Evolutionary conservation across 2,797 vertebrate genomes (phyloP), one percentile per base, ranked within the genome.

Genomic region (Enteromius mattozi): DNA sequence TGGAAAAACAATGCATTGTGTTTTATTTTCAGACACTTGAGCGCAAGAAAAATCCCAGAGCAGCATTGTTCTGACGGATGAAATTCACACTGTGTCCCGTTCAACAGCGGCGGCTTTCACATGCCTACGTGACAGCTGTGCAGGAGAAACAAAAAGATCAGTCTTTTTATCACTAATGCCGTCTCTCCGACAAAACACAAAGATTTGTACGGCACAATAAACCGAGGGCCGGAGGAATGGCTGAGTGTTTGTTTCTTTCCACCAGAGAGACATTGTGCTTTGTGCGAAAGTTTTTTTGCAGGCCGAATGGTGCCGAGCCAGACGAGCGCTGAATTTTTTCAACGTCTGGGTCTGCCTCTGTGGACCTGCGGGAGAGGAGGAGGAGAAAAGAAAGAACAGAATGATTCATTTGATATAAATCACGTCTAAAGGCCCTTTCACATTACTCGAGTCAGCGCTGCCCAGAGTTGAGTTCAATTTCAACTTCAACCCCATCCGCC

Each of bases 281-380:
- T n/a, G 71, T 66, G 13, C 17, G 70, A 71, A 51, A 2, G 10
- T 35, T 35, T 42, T 61, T 65, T 27, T 65, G 30, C 40, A 42
- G 37, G 14, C 30, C 33, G 49, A 37, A 40, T 8, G 47, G 24
- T 27, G 17, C 13, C 9, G 45, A 51, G 14, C 27, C 10, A 19
- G 66, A 56, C 5, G 56, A 79, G 24, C 4, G 17, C 47, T 45
- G 66, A 19, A 47, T 45, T 89, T 89, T 45, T 10, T 92, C 91
- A 91, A 91, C 89, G 90, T 89, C 92, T 92, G 19, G 93, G 90
- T 91, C 90, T 93, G 88, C 90, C 91, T 91, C 91, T 89, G 88
- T 93, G 93, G 89, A 91, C 77, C 90, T 94, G 92, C 84, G 87
- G 88, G 79, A 90, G 84, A 92, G 78, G 91, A 89, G 92, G 86